Conservation (phyloP, 2,888 invertebrate species). For the Lomographa bimaculata region DNA sequence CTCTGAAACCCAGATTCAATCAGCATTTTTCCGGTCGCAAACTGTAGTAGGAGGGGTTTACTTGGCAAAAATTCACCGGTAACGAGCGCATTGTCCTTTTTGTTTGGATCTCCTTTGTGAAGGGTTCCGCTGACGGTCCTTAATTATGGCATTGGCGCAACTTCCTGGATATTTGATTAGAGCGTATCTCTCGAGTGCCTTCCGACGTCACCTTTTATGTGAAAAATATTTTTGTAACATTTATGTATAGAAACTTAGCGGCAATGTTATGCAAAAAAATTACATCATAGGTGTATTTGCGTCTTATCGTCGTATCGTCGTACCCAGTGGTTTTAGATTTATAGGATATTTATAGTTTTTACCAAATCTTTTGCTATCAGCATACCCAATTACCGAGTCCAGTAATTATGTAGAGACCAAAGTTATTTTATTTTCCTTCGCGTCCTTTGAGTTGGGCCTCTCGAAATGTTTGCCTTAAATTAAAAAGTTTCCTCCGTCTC, state of each 20-base stretch:
- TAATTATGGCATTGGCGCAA: constrained; percentile 64
- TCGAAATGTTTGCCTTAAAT: constrained; percentile 67
- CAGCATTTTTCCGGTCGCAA: constrained; percentile 59
- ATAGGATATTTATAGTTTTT: too few species aligned
- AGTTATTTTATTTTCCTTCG: constrained; percentile 65
- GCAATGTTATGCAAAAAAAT: too few species aligned
- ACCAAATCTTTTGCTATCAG: too few species aligned
- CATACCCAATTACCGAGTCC: constrained; percentile 56
- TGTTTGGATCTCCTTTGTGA: constrained; percentile 65
- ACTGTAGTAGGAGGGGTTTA: constrained; percentile 40
- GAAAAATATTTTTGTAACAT: constrained; percentile 15
- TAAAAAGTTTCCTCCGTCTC: constrained; percentile 67
- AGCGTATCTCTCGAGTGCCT: constrained; percentile 31
- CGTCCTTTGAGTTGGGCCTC: constrained; percentile 60
- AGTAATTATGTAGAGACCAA: constrained; percentile 64
- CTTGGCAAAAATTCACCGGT: constrained; percentile 60
- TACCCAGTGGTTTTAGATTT: too few species aligned
- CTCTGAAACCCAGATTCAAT: constrained; percentile 55
- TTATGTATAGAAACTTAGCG: too few species aligned
- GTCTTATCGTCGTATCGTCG: too few species aligned
- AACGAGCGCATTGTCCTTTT: constrained; percentile 75
- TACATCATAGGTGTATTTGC: too few species aligned
- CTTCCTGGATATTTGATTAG: constrained; percentile 55
- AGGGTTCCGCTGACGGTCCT: constrained; percentile 54
- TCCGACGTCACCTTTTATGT: constrained; percentile 12